Evolutionary conservation across 2,797 vertebrate genomes (phyloP).

Genomic region (Lindbergichthys nudifrons): DNA sequence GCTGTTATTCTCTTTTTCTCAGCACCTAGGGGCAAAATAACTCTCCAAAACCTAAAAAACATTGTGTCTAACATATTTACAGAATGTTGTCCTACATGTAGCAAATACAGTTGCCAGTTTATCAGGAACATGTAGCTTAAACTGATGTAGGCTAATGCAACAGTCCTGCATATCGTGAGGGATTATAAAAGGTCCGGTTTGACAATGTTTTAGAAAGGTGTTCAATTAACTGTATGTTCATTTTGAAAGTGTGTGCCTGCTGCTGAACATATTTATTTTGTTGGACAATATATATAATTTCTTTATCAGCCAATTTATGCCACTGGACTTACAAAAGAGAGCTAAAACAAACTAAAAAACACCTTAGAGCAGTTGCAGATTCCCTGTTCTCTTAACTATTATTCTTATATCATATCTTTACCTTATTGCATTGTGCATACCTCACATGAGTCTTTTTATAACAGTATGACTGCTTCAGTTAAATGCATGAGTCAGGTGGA

Average conservation of each 20-base stretch:
- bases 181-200: background rate
- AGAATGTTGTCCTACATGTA: background rate
- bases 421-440: background rate
- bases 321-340: background rate
- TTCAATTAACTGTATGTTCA: background rate
- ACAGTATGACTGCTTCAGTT: background rate
- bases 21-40: background rate
- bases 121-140: background rate
- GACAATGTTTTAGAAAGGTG: background rate
- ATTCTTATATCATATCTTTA: background rate
- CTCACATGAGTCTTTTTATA: background rate
- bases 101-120: background rate
- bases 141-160: background rate
- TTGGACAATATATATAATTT: too few relatives aligned
- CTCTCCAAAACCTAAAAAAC: background rate
- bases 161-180: background rate
- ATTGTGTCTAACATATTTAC: background rate
- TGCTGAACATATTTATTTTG: background rate
- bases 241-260: background rate
- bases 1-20: background rate
- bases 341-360: background rate
- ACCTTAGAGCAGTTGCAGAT: background rate
- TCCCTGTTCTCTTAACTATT: background rate
- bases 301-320: too few relatives aligned
- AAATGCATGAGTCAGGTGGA: constrained; percentile 1